Percentiles rank a stretch among this genome's conserved stretches.
These are phyloP conservation scores for Sericinus montela DNA, from an alignment of 2,888 invertebrate species.

Conservation along the genomic window DNA sequence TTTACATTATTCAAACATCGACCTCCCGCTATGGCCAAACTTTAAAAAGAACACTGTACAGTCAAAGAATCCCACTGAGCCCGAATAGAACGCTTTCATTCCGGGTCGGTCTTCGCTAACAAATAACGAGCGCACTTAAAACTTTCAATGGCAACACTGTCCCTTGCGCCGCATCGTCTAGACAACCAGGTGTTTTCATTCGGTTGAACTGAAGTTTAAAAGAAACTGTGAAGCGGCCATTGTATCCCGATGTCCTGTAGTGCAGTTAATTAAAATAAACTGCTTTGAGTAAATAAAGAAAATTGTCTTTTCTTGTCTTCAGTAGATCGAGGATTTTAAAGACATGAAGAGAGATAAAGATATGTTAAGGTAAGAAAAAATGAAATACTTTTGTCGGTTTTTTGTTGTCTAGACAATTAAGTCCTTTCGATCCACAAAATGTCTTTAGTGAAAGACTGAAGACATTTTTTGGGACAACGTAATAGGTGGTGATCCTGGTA, in stretches of 20 bases:
- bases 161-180: constrained; percentile 41
- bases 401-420: no score
- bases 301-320: no score
- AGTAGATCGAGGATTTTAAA: no score
- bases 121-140: constrained; percentile 33
- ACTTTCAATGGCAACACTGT: constrained; percentile 25
- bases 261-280: constrained; percentile 8
- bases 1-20: neutral
- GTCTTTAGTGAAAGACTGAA: no score
- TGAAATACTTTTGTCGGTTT: no score
- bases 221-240: neutral
- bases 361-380: no score
- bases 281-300: no score
- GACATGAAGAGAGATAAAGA: no score
- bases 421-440: no score
- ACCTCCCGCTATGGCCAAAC: neutral
- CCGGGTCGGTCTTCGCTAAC: constrained; percentile 18
- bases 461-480: no score
- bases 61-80: constrained; percentile 1
- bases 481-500: no score
- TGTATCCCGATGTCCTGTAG: neutral
- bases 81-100: constrained; percentile 6
- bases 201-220: constrained; percentile 1
- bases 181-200: constrained; percentile 32
- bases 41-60: neutral